Evolutionary conservation across 92 coral and sea anemone species (phyloP), one percentile per base, ranked within the genome.

Genomic region (Zoanthus solanderi): DNA sequence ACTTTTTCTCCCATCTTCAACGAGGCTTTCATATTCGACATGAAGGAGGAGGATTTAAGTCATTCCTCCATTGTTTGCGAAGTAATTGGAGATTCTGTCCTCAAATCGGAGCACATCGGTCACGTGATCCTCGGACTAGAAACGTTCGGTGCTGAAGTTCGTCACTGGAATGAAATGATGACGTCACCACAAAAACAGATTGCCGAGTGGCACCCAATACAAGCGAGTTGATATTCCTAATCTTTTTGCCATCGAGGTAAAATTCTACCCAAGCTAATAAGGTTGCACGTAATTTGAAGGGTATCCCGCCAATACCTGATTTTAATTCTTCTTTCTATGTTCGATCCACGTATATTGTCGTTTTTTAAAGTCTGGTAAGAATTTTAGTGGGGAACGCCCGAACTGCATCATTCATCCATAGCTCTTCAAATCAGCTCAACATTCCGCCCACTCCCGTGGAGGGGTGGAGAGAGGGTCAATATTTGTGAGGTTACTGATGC

Each of bases 151-250:
- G 89, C 94, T 3, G 99, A 96, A 68, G 90, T 96, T 15, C 93
- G 99, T 2, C 99, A 96, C 32, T 96, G 99, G 99, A 90, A 94
- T 75, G 99, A 96, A 78, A 90, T 96, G 98, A 91, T 96, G 69
- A 78, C 93, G 86, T 83, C 96, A 57, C 99, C 99, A 60, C 94
- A 93, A 17, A 96, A 96, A 79, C 94, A 94, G 78, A 75, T 95
- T 48, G 89, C 98, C 4, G 98, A 96, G 68, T 93, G 96, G 72
- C 99, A 96, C 83, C 92, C 88, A 52, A 87, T 96, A 17, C 98
- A 88, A 53, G 44, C 89, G 18, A 89, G 18, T 7, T 7, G 12
- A 50, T 50, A 50, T 44, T 47, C 84, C 17, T 79, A 28, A 50
- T 12, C 37, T 3, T 6, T 48, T 52, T 48, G 6, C 56, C 56